These are phyloP conservation scores for Nyctibius grandis DNA, from an alignment of 2,797 vertebrate species.

Conservation along the genomic window DNA sequence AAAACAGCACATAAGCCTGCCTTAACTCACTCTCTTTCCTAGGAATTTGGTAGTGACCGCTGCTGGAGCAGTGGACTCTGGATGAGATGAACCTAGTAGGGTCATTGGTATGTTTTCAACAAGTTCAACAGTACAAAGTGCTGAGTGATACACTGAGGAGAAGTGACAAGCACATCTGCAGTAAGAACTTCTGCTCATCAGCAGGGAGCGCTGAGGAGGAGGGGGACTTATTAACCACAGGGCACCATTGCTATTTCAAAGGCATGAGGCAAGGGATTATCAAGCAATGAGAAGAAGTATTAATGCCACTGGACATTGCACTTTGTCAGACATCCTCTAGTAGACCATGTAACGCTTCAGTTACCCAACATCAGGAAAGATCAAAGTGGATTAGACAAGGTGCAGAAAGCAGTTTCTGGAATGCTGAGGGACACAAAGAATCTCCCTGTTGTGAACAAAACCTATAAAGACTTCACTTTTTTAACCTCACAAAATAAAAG, in stretches of 20 bases:
- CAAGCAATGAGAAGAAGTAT: neutral
- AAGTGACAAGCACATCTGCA: neutral
- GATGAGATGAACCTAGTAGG: neutral
- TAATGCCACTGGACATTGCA: neutral
- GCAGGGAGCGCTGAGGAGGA: neutral
- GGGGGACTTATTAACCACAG: neutral
- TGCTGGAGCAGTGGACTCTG: neutral
- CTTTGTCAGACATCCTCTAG: neutral
- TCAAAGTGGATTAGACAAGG: neutral
- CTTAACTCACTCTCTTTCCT: neutral
- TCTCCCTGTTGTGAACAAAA: neutral
- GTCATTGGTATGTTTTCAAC: neutral
- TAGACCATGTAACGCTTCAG: neutral
- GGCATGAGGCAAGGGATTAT: neutral
- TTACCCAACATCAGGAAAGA: neutral
- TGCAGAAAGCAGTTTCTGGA: neutral
- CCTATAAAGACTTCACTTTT: neutral
- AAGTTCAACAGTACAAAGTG: neutral
- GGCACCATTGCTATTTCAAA: neutral
- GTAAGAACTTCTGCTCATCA: neutral
- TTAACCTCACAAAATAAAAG: neutral
- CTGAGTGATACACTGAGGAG: neutral
- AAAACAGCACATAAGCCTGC: neutral
- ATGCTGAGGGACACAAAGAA: neutral
- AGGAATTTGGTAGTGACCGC: neutral